These are phyloP conservation scores for Steinernema scapterisci DNA, from an alignment of 2,888 invertebrate species.

Conservation along the genomic window DNA sequence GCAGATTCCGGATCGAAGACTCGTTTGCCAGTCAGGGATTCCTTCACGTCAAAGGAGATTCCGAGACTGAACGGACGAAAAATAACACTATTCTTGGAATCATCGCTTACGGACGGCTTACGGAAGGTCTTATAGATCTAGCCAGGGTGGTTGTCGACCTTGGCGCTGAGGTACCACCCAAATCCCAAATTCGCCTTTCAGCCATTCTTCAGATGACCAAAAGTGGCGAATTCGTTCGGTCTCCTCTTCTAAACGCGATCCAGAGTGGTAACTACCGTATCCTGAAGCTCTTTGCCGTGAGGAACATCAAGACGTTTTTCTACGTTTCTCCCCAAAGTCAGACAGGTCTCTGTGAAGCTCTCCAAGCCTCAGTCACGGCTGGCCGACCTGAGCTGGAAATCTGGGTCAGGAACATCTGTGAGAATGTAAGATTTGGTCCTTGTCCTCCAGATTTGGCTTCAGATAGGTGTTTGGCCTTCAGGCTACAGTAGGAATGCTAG, in stretches of 20 bases:
- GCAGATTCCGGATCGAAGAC: too few species aligned
- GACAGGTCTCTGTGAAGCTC: background rate
- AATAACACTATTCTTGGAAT: too few species aligned
- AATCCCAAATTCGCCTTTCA: background rate
- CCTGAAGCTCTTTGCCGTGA: background rate
- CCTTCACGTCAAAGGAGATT: too few species aligned
- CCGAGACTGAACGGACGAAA: too few species aligned
- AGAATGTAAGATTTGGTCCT: background rate
- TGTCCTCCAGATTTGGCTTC: background rate
- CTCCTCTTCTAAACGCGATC: slow-evolving; percentile 8
- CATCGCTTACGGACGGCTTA: too few species aligned
- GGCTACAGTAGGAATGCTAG: background rate
- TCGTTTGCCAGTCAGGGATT: too few species aligned
- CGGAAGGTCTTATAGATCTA: too few species aligned
- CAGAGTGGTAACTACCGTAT: slow-evolving; percentile 3
- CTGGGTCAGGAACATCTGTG: background rate
- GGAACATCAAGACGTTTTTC: background rate
- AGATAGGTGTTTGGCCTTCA: too few species aligned
- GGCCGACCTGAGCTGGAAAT: too few species aligned
- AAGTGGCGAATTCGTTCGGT: slow-evolving; percentile 3
- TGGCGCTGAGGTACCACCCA: background rate
- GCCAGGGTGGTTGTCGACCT: too few species aligned
- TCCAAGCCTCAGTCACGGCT: background rate
- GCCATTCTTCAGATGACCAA: slow-evolving; percentile 7
- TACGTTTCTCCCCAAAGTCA: background rate